A percentile compares a stretch with the other conserved stretches of the same genome.
phyloP scores from a whole-genome alignment of 1,140 invertebrate genomes.

The Tetranychus cinnabarinus region DNA sequence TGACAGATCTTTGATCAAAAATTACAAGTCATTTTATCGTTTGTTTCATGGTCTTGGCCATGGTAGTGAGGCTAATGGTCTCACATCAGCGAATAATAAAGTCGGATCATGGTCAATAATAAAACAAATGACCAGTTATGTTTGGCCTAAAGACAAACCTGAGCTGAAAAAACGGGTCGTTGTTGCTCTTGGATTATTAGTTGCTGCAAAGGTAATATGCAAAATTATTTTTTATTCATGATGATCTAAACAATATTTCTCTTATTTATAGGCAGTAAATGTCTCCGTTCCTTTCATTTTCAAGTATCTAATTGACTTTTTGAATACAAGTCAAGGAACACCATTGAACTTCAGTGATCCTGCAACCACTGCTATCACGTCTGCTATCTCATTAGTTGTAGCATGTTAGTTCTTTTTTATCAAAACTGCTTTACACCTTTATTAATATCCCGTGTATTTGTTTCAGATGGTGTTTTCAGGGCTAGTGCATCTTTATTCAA shows the following conservation, averaged over 20 bases:
- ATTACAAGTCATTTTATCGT: too few species aligned
- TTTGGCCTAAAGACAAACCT: constrained; percentile 82
- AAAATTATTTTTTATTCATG: not conserved
- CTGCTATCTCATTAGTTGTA: constrained; percentile 50
- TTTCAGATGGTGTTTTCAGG: constrained; percentile 71
- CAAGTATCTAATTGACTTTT: constrained; percentile 70
- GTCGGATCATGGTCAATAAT: constrained; percentile 34
- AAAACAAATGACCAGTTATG: constrained; percentile 61
- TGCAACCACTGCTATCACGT: constrained; percentile 21
- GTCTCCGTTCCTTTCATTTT: constrained; percentile 91
- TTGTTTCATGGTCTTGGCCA: not conserved
- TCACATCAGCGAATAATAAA: not conserved
- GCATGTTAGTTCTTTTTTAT: constrained; percentile 47
- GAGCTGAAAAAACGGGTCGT: constrained; percentile 55
- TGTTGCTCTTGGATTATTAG: constrained; percentile 37
- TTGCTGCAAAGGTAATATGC: constrained; percentile 25
- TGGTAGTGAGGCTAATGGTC: not conserved
- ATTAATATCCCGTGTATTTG: constrained; percentile 6
- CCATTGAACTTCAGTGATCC: constrained; percentile 21
- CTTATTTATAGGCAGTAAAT: constrained; percentile 36
- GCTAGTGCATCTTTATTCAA: constrained; percentile 72
- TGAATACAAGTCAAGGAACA: constrained; percentile 37
- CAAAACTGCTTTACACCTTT: not conserved
- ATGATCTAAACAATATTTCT: not conserved
- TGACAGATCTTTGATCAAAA: too few species aligned